Percentiles rank a stretch among this genome's conserved stretches.
Evolutionary conservation across 2,797 vertebrate species (phyloP).

Genomic region (Alca torda): DNA sequence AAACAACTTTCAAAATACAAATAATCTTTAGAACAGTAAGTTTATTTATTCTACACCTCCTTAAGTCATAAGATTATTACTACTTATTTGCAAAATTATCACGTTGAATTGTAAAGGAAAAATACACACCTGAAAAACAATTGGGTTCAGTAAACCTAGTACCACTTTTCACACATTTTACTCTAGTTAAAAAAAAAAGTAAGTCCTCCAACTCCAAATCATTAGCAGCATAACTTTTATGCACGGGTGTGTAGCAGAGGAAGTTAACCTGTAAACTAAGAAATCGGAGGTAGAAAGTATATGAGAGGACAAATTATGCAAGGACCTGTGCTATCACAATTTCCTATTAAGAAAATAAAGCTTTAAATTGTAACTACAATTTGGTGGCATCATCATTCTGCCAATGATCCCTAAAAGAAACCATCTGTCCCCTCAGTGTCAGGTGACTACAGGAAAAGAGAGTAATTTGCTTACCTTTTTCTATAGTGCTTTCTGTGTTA

Average conservation of each 20-base stretch:
- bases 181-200: neutral
- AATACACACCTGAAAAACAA: neutral
- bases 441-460: neutral
- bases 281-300: neutral
- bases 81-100: neutral
- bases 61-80: neutral
- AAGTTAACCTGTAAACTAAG: neutral
- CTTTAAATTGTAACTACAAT: neutral
- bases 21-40: neutral
- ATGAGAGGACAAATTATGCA: neutral
- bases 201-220: neutral
- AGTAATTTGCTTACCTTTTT: constrained; percentile 66
- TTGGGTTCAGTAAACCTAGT: neutral
- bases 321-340: neutral
- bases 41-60: neutral
- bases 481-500: constrained; percentile 4
- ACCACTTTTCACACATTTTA: neutral
- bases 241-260: neutral
- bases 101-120: neutral
- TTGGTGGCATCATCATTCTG: neutral
- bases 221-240: neutral
- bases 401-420: neutral
- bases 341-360: neutral
- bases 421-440: neutral
- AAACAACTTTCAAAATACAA: neutral